phyloP scores from a whole-genome alignment of 1,140 invertebrate genomes.

The Calycopis cecrops region DNA sequence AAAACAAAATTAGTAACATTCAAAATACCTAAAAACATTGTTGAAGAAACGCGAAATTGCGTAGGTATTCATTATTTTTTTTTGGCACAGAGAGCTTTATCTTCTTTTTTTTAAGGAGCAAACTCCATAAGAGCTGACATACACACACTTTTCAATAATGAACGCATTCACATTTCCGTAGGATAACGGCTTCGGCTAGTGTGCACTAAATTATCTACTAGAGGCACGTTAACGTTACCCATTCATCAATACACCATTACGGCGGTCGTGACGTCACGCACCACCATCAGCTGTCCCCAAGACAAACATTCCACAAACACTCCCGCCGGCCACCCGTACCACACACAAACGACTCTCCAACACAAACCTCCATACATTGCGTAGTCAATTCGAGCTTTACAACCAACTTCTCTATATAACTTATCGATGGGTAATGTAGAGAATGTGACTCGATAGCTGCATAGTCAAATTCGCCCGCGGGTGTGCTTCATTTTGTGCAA shows the following conservation, averaged over 20 bases:
- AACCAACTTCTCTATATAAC: background rate
- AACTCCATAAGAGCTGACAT: too few species aligned
- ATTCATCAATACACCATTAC: conserved; percentile 34
- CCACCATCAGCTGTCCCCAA: conserved; percentile 38
- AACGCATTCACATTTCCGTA: background rate
- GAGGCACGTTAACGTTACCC: conserved; percentile 14
- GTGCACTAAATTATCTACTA: conserved; percentile 1
- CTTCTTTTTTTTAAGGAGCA: too few species aligned
- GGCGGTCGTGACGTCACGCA: conserved; percentile 47
- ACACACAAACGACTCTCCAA: background rate
- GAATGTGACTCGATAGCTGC: background rate
- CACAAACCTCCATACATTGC: background rate
- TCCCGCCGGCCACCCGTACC: background rate
- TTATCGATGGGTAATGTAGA: background rate
- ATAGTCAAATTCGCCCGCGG: conserved; percentile 26
- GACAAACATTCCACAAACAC: conserved; percentile 16
- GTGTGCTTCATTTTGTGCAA: conserved; percentile 41
- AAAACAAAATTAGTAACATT: too few species aligned
- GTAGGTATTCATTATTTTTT: too few species aligned
- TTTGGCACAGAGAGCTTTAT: too few species aligned
- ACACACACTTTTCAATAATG: too few species aligned
- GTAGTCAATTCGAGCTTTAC: background rate
- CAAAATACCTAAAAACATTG: too few species aligned
- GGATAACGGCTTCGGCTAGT: background rate
- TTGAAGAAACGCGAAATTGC: too few species aligned